Conservation (phyloP, 2,888 invertebrate genomes). For the Flexamia atlantica region DNA sequence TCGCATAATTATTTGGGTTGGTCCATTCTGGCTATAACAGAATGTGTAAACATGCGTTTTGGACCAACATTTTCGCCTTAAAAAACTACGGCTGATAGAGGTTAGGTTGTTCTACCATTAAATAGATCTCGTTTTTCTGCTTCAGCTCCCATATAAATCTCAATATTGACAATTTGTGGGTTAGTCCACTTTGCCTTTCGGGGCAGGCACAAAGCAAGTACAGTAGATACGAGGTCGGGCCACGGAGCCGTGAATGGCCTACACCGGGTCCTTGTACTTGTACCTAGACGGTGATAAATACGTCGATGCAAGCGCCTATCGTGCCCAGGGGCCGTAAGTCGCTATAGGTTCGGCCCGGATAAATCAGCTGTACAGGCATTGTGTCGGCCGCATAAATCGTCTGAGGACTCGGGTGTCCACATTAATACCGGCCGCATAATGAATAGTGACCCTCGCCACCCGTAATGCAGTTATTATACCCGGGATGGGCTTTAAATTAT, state of each 20-base stretch:
- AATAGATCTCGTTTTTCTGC: too few species aligned
- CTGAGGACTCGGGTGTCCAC: conserved; percentile 26
- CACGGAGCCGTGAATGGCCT: not conserved
- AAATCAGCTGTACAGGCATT: conserved; percentile 22
- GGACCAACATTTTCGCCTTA: too few species aligned
- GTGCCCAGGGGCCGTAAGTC: not conserved
- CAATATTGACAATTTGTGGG: too few species aligned
- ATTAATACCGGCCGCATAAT: conserved; percentile 47
- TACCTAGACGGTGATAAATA: not conserved
- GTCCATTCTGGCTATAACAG: too few species aligned
- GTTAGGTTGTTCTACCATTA: too few species aligned
- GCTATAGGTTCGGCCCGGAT: conserved; percentile 9
- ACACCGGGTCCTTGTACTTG: not conserved
- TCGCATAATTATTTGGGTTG: too few species aligned
- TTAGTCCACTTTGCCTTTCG: too few species aligned
- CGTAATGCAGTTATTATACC: conserved; percentile 59
- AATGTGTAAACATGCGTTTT: too few species aligned
- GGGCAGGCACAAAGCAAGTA: not conserved
- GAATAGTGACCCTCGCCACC: conserved; percentile 48
- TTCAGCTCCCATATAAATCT: too few species aligned
- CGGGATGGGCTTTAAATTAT: conserved; percentile 59
- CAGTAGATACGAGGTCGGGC: not conserved
- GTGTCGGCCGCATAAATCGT: conserved; percentile 31
- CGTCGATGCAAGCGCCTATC: not conserved
- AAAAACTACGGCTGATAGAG: too few species aligned